Evolutionary conservation across 2,888 invertebrate genomes (phyloP).

Genomic region (Cephus pulcher): DNA sequence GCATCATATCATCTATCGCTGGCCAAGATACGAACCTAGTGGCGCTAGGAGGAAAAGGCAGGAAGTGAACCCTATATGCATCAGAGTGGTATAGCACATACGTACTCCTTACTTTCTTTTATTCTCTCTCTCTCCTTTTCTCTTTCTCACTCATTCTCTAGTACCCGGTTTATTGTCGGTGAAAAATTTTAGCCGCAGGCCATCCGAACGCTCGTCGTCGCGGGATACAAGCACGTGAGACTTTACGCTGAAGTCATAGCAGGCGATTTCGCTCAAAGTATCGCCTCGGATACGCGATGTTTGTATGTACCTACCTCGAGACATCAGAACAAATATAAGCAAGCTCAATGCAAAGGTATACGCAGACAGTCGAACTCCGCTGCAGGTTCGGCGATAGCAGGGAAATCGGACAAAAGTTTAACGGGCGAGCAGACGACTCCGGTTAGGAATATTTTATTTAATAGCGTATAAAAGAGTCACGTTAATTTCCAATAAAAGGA

Average conservation of each 20-base stretch:
- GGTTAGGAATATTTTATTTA: conserved; percentile 12
- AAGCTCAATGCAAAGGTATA: neutral
- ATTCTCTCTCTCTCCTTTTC: conserved; percentile 4
- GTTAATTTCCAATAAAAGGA: conserved; percentile 22
- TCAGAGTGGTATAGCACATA: neutral
- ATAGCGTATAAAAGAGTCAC: conserved; percentile 20
- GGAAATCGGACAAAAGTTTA: conserved; percentile 17
- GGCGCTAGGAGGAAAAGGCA: neutral
- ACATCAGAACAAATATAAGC: conserved; percentile 27
- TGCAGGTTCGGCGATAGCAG: neutral
- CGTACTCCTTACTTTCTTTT: neutral
- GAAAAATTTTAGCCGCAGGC: conserved; percentile 20
- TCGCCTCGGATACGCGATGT: conserved; percentile 22
- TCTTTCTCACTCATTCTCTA: conserved; percentile 1
- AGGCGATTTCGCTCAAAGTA: conserved; percentile 20
- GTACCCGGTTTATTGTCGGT: conserved; percentile 8
- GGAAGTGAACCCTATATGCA: neutral
- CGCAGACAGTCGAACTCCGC: neutral
- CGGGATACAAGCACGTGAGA: conserved; percentile 15
- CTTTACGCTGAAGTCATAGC: conserved; percentile 18
- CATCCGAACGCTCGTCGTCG: conserved; percentile 20
- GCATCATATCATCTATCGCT: neutral
- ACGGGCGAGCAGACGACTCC: neutral
- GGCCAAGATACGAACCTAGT: conserved; percentile 10
- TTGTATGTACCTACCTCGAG: conserved; percentile 25